Evolutionary conservation across 2,797 vertebrate species (phyloP), one percentile per base, ranked within the genome.

Genomic region (Labroides dimidiatus): DNA sequence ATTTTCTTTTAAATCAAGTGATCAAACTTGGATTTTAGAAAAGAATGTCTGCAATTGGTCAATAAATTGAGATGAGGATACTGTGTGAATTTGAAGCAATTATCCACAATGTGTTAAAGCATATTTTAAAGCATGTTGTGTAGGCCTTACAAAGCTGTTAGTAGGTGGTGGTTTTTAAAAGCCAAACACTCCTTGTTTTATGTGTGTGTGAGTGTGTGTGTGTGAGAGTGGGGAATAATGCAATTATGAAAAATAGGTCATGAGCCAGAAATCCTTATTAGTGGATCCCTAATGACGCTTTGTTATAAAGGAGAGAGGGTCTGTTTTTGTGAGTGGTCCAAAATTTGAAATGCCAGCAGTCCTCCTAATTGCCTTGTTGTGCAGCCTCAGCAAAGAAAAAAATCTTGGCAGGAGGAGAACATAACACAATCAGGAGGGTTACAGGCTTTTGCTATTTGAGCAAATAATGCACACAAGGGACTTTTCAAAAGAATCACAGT

Each of bases 301-400:
- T 80, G 65, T 68, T 72, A 72, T 48, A 69, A 77, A 75, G 63
- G 49, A 57, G 52, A 77, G 65, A 75, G 59, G 47, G 16, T 71
- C 71, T 81, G 70, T 77, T 81, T 87, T 73, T 78, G 69, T 69
- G 69, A 66, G 57, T 56, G 77, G 66, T 78, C 75, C 64, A 82
- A 77, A 82, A 70, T 79, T n/a, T 55, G 66, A 86, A 86, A 86
- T 77, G 86, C 81, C 86, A 92, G 80, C 75, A 68, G 83, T 87
- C 85, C 69, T 84, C 68, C 81, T 84, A 88, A 89, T 78, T 86
- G 80, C 72, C 54, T 69, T 44, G 39, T 78, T 90, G 72, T 86
- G 81, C 82, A 89, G 73, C 48, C 60, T 92, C 88, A 90, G 84
- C 85, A 76, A 78, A 81, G 78, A 67, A 60, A 80, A 59, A 59